Conservation (phyloP, 2,113 vertebrate genomes). For the Panthera tigris region DNA sequence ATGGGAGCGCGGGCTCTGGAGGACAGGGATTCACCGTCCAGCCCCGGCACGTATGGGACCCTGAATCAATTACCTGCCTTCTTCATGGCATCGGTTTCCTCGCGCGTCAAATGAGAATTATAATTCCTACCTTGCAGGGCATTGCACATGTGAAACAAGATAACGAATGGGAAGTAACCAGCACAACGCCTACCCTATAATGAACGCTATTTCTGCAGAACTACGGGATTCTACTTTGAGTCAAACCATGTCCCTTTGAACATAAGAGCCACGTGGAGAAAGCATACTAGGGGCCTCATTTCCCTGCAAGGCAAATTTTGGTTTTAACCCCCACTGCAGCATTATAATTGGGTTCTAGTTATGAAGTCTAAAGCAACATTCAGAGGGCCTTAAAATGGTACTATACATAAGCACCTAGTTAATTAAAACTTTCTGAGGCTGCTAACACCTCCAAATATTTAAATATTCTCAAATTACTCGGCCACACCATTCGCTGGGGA, state of each 20-base stretch:
- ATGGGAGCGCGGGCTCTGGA: not conserved
- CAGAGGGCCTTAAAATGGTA: conserved; percentile 44
- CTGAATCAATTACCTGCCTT: not conserved
- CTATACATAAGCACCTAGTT: conserved; percentile 45
- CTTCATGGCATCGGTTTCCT: not conserved
- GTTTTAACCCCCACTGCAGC: not conserved
- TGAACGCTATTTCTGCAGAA: conserved; percentile 9
- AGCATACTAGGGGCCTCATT: not conserved
- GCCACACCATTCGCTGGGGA: conserved; percentile 40
- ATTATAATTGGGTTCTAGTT: conserved; percentile 52
- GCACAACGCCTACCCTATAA: not conserved
- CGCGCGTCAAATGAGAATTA: not conserved
- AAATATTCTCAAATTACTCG: conserved; percentile 53
- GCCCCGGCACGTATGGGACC: not conserved
- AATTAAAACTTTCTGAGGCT: conserved; percentile 65
- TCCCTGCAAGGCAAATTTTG: conserved; percentile 41
- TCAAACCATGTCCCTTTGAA: not conserved
- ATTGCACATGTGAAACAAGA: not conserved
- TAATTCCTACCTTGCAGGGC: not conserved
- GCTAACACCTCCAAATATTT: conserved; percentile 62
- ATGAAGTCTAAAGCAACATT: conserved; percentile 41
- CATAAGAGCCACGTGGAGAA: conserved; percentile 12
- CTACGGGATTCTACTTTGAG: conserved; percentile 34
- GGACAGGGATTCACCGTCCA: not conserved
- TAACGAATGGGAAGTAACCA: not conserved